Base-by-base conservation (phyloP, 1,140 invertebrate species). In the Pseudachorutes palmiensis region DNA sequence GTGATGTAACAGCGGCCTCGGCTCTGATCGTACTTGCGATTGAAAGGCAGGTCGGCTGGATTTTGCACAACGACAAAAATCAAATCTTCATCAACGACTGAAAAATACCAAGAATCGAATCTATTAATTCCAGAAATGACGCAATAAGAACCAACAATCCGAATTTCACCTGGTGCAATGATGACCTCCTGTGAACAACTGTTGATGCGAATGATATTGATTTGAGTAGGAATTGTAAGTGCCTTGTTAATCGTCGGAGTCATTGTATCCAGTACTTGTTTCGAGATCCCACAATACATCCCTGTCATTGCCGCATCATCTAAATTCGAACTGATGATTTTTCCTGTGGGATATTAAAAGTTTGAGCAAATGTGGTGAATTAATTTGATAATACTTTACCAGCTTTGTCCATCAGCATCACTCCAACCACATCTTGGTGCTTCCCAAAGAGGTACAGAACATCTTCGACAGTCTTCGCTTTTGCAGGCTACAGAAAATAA, bases 391-490 rank as follows among this genome's bases (percentile, higher is more conserved):
- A 45, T 19, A 45, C 12, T 14, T 55, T 55, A 55, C 51, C 51
- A 14, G 12, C 51, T 55, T 22, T 55, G 51, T 55, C 24, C 51
- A 55, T 55, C 3, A 55, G 51, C 24, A 55, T 55, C 3, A 22
- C 24, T 12, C 51, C 51, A 12, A 55, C 51, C 3, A 55, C 51
- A 22, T 22, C 51, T 24, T 55, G 51, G 51, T 55, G 51, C 51
- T 55, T 55, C 24, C 51, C 51, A 55, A 55, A 55, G 14, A 55
- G 51, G 51, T 55, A 55, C 14, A 55, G 24, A 12, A 55, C 51
- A 26, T 55, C 51, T 24, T 55, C 51, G 24, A 14, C 12, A 14
- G 51, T 55, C 24, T 55, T 55, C 24, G 51, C 51, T 55, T 24
- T 55, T 26, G 24, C 51, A 9, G 9, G 51, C 5, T 14, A 55